Conservation (phyloP, 2,113 vertebrate genomes). For the pig (Sus scrofa) region DNA sequence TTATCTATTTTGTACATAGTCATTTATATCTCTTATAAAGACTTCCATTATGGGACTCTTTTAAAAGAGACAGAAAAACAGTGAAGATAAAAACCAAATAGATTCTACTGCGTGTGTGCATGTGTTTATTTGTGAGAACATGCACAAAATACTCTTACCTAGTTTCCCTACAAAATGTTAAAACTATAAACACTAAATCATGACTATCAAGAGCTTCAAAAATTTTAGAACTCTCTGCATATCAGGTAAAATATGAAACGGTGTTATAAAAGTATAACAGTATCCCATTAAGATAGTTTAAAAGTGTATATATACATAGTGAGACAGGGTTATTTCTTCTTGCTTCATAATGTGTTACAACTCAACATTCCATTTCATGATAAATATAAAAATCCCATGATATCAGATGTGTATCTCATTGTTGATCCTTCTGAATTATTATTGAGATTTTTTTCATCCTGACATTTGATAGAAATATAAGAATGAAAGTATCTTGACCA, state of each 20-base stretch:
- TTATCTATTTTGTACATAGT: not conserved
- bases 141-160: not conserved
- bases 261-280: not conserved
- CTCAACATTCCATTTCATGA: not conserved
- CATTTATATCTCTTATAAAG: not conserved
- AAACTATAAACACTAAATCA: slow-evolving; percentile 26
- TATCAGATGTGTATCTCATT: not conserved
- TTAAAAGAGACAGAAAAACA: slow-evolving; percentile 38
- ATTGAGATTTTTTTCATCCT: not conserved
- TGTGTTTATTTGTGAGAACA: not conserved
- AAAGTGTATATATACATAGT: not conserved
- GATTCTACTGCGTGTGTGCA: not conserved
- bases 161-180: slow-evolving; percentile 22
- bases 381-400: not conserved
- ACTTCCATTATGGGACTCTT: not conserved
- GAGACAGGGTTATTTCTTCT: not conserved
- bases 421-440: slow-evolving; percentile 28
- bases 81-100: slow-evolving; percentile 1
- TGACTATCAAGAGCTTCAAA: not conserved
- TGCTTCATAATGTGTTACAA: slow-evolving; percentile 38
- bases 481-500: not conserved
- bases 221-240: slow-evolving; percentile 13
- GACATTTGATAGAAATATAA: not conserved
- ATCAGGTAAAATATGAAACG: not conserved
- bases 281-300: slow-evolving; percentile 11